Conservation (phyloP, 2,113 vertebrate species). For the Cyprinodon brontotheroides region DNA sequence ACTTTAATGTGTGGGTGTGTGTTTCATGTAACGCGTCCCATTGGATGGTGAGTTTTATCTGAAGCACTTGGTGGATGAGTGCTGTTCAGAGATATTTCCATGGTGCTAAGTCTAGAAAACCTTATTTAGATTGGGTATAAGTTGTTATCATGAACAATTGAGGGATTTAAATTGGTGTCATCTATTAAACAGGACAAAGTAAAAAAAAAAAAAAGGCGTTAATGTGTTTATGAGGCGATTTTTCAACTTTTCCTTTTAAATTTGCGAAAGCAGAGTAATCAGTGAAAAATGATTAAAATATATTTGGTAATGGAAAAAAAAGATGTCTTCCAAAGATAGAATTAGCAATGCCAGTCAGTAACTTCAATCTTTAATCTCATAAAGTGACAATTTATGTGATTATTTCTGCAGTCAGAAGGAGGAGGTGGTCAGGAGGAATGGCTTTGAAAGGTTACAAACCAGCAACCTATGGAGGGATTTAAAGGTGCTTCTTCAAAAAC, state of each 20-base stretch:
- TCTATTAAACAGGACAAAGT: not conserved
- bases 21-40: conserved; percentile 27
- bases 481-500: too few relatives aligned
- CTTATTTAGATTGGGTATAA: not conserved
- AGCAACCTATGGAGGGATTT: too few relatives aligned
- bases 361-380: not conserved
- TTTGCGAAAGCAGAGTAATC: not conserved
- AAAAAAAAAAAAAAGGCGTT: too few relatives aligned
- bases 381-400: not conserved
- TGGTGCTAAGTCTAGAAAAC: not conserved
- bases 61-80: conserved; percentile 7
- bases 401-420: not conserved
- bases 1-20: conserved; percentile 53
- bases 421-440: not conserved
- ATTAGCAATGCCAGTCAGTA: not conserved
- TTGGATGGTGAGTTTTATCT: conserved; percentile 11
- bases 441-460: not conserved
- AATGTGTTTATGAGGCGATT: not conserved
- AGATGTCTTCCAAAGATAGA: not conserved
- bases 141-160: not conserved
- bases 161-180: not conserved
- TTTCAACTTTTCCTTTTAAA: not conserved
- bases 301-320: not conserved
- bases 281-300: not conserved
- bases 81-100: conserved; percentile 2